These are phyloP conservation scores for Esox lucius DNA, from an alignment of 2,797 vertebrate species.

Conservation along the genomic window DNA sequence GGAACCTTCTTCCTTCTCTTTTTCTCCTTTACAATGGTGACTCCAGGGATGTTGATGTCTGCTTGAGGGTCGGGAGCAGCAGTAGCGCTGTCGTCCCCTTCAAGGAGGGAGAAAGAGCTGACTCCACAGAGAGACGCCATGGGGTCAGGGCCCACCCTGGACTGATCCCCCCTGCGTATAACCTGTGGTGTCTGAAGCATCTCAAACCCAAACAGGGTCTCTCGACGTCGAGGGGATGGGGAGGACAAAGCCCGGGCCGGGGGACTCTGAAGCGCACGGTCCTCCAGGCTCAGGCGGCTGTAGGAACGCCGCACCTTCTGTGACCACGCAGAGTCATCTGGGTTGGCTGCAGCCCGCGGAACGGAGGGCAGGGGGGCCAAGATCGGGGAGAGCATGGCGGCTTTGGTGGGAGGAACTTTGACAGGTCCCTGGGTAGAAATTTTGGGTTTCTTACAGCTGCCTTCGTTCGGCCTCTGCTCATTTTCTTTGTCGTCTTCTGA, in stretches of 20 bases:
- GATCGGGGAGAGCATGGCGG: constrained; percentile 39
- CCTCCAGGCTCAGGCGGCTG: constrained; percentile 63
- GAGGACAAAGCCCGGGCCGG: constrained; percentile 45
- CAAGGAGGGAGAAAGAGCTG: constrained; percentile 36
- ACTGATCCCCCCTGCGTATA: constrained; percentile 40
- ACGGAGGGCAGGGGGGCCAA: constrained; percentile 20
- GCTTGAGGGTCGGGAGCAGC: constrained; percentile 28
- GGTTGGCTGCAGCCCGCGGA: constrained; percentile 4
- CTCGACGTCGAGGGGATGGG: constrained; percentile 38
- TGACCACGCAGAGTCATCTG: constrained; percentile 63
- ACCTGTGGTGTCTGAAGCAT: constrained; percentile 55
- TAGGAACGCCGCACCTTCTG: constrained; percentile 77
- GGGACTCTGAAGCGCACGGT: constrained; percentile 47
- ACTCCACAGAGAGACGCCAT: constrained; percentile 24
- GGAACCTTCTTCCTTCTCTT: constrained; percentile 67
- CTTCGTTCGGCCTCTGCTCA: constrained; percentile 24
- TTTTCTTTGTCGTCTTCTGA: constrained; percentile 51
- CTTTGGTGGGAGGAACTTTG: constrained; percentile 12
- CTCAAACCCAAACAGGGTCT: constrained; percentile 74
- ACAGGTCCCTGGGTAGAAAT: constrained; percentile 30
- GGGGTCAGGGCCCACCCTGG: constrained; percentile 16
- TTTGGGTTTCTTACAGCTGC: constrained; percentile 26
- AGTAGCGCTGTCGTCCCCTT: constrained; percentile 27
- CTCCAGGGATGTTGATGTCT: constrained; percentile 72
- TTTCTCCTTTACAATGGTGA: constrained; percentile 68